phyloP scores from a whole-genome alignment of 2,888 invertebrate genomes.

The Habroteleia sp. region DNA sequence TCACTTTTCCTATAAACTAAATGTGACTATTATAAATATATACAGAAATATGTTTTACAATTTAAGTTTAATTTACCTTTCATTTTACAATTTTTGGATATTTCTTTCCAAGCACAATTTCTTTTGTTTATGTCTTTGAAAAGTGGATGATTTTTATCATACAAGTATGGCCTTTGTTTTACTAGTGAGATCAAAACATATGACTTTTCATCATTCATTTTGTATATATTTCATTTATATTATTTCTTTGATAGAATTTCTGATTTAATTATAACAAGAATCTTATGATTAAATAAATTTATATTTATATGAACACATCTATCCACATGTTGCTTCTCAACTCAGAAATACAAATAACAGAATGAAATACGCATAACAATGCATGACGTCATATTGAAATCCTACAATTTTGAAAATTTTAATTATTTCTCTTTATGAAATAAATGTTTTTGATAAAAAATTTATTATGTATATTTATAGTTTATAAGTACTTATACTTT shows the following conservation, averaged over 20 bases:
- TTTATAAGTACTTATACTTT: too few species aligned
- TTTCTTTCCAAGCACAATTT: slow-evolving; percentile 19
- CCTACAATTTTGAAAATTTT: too few species aligned
- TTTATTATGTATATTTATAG: too few species aligned
- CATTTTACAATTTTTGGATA: slow-evolving; percentile 11
- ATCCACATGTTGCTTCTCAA: slow-evolving; percentile 1
- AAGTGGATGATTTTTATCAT: slow-evolving; percentile 16
- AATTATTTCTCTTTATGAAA: too few species aligned
- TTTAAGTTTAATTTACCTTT: slow-evolving; percentile 10
- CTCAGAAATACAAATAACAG: slow-evolving; percentile 7
- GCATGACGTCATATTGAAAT: slow-evolving; percentile 17
- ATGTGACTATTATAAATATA: not conserved
- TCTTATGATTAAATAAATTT: not conserved
- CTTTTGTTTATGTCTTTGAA: slow-evolving; percentile 15
- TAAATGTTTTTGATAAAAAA: too few species aligned
- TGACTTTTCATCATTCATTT: slow-evolving; percentile 21
- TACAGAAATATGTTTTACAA: not conserved
- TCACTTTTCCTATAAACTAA: not conserved
- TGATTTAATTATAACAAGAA: not conserved
- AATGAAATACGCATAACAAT: slow-evolving; percentile 15
- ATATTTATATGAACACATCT: not conserved
- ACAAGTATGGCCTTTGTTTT: slow-evolving; percentile 25
- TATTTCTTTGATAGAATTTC: not conserved
- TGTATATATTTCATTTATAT: not conserved
- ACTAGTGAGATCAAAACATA: slow-evolving; percentile 9